phyloP scores from a whole-genome alignment of 1,140 invertebrate genomes.

The Diachasmimorpha longicaudata region DNA sequence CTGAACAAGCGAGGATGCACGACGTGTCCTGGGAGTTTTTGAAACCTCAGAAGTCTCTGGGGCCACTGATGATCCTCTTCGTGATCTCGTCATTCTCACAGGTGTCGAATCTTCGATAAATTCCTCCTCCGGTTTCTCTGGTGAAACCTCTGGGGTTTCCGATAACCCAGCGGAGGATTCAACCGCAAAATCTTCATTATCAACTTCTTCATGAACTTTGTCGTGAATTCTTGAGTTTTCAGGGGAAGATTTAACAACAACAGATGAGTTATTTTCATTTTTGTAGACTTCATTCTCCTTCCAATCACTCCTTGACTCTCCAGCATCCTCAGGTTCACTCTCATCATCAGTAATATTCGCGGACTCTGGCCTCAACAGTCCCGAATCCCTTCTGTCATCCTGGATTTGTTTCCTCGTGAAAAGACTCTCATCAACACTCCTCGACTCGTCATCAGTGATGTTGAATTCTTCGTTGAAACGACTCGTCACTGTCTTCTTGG shows the following conservation, averaged over 20 bases:
- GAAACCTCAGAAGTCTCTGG: background rate
- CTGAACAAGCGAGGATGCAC: constrained; percentile 16
- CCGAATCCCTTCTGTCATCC: background rate
- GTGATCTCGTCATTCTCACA: constrained; percentile 30
- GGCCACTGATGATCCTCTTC: constrained; percentile 35
- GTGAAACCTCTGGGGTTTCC: background rate
- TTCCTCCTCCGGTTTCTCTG: background rate
- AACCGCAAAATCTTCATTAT: background rate
- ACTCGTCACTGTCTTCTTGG: constrained; percentile 22
- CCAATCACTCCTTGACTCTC: too few species aligned
- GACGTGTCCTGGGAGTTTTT: constrained; percentile 13
- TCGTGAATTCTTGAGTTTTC: too few species aligned
- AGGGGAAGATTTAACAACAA: too few species aligned
- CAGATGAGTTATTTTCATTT: too few species aligned
- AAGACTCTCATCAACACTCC: constrained; percentile 14
- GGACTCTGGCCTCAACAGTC: background rate
- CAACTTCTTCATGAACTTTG: background rate
- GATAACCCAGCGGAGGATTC: background rate
- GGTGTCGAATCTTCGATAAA: constrained; percentile 10
- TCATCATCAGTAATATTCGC: constrained; percentile 53
- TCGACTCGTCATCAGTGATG: constrained; percentile 55
- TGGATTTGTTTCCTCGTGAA: background rate
- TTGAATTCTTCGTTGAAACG: constrained; percentile 35
- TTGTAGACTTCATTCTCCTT: too few species aligned
- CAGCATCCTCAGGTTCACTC: constrained; percentile 34